Evolutionary conservation across 2,888 invertebrate species (phyloP).

Genomic region (Lapara coniferarum): DNA sequence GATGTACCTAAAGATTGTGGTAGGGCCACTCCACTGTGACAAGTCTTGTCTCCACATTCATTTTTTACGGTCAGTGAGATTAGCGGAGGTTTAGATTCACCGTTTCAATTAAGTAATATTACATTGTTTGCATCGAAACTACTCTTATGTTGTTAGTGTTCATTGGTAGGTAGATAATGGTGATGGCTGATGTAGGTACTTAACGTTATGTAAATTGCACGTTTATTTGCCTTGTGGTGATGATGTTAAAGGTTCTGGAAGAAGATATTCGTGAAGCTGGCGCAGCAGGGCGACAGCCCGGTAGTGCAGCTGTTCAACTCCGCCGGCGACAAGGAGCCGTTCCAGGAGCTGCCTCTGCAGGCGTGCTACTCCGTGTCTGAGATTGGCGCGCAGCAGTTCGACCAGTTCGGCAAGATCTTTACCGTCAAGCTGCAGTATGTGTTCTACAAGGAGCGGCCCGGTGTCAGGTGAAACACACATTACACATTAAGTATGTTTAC

Average conservation of each 20-base stretch:
- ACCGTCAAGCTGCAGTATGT: slow-evolving; percentile 98
- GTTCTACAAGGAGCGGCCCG: slow-evolving; percentile 98
- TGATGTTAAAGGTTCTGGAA: slow-evolving; percentile 94
- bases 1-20: too few relatives aligned
- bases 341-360: slow-evolving; percentile 97
- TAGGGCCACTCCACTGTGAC: too few relatives aligned
- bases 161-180: too few relatives aligned
- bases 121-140: too few relatives aligned
- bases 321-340: slow-evolving; percentile 93
- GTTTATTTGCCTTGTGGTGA: background rate
- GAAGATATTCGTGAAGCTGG: slow-evolving; percentile 94
- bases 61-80: too few relatives aligned
- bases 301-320: slow-evolving; percentile 93
- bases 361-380: slow-evolving; percentile 98
- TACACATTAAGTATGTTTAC: too few relatives aligned
- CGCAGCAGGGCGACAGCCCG: slow-evolving; percentile 91
- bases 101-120: too few relatives aligned
- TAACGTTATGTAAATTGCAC: too few relatives aligned
- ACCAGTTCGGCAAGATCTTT: slow-evolving; percentile 99
- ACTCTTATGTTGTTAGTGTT: too few relatives aligned
- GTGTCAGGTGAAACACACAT: slow-evolving; percentile 83
- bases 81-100: too few relatives aligned
- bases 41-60: too few relatives aligned
- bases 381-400: slow-evolving; percentile 98
- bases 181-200: too few relatives aligned